phyloP scores from a whole-genome alignment of 2,888 invertebrate genomes.

The Amblyjoppa proteus region DNA sequence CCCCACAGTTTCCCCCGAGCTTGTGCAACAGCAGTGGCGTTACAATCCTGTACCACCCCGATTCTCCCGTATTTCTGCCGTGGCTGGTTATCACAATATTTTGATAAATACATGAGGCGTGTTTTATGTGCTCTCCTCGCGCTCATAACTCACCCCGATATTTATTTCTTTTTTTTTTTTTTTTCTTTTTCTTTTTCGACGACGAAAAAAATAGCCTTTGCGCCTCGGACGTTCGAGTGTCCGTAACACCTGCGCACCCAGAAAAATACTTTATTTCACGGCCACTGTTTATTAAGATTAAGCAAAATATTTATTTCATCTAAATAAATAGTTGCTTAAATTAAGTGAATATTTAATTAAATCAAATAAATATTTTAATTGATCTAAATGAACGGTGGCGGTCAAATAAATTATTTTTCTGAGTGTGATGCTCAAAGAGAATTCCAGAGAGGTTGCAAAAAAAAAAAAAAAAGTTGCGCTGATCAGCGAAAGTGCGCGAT shows the following conservation, averaged over 20 bases:
- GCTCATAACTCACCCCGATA: constrained; percentile 79
- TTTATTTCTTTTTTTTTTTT: constrained; percentile 74
- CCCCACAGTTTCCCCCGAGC: constrained; percentile 53
- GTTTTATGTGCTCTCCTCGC: constrained; percentile 78
- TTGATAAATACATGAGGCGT: constrained; percentile 83
- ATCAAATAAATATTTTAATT: too few relatives aligned
- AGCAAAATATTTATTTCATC: too few relatives aligned
- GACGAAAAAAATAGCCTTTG: constrained; percentile 79
- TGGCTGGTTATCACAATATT: constrained; percentile 82
- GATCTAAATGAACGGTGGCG: too few relatives aligned
- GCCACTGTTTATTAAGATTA: too few relatives aligned
- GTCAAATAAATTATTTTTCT: too few relatives aligned
- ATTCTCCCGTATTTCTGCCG: constrained; percentile 66
- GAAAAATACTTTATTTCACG: too few relatives aligned
- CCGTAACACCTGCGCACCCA: constrained; percentile 42
- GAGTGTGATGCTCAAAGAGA: constrained; percentile 4
- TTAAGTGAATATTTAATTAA: too few relatives aligned
- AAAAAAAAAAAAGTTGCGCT: neutral
- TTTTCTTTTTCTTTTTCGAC: constrained; percentile 68
- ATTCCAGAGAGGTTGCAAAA: neutral
- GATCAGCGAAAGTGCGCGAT: too few relatives aligned
- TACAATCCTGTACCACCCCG: constrained; percentile 28
- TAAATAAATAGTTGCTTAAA: too few relatives aligned
- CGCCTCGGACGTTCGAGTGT: constrained; percentile 56
- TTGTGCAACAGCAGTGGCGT: constrained; percentile 46